phyloP scores from a whole-genome alignment of 2,797 vertebrate species.

The Argentina silus region DNA sequence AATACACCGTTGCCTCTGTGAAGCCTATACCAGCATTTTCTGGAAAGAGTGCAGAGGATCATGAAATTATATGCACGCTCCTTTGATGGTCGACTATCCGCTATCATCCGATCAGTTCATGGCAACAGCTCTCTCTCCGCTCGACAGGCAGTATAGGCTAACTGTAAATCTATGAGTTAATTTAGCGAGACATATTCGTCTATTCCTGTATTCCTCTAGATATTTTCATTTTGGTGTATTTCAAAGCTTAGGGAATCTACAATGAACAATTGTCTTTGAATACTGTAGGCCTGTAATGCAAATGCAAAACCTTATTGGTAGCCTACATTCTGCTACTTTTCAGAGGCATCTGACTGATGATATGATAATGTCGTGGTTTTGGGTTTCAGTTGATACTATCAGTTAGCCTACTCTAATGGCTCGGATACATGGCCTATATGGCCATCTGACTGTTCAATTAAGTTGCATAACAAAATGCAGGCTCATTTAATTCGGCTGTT shows the following conservation, averaged over 20 bases:
- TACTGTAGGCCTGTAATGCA: not conserved
- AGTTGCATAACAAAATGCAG: slow-evolving; percentile 31
- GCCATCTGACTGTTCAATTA: not conserved
- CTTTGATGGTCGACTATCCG: not conserved
- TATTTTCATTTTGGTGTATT: not conserved
- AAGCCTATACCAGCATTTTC: slow-evolving; percentile 19
- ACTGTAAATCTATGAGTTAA: not conserved
- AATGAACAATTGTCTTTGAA: not conserved
- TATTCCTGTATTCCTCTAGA: not conserved
- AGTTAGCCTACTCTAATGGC: no score
- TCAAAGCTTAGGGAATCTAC: not conserved
- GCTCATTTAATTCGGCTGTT: not conserved
- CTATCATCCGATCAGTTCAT: not conserved
- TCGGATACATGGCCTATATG: no score
- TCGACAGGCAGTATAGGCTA: not conserved
- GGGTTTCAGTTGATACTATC: no score
- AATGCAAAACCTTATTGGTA: no score
- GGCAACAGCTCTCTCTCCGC: not conserved
- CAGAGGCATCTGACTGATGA: no score
- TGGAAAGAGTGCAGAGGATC: slow-evolving; percentile 17
- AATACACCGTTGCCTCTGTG: slow-evolving; percentile 3
- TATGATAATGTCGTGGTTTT: no score
- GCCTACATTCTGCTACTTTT: no score
- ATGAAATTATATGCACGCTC: not conserved
- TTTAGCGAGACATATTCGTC: not conserved